These are phyloP conservation scores for Dipodomys merriami DNA, from an alignment of 2,113 vertebrate species.

Conservation along the genomic window DNA sequence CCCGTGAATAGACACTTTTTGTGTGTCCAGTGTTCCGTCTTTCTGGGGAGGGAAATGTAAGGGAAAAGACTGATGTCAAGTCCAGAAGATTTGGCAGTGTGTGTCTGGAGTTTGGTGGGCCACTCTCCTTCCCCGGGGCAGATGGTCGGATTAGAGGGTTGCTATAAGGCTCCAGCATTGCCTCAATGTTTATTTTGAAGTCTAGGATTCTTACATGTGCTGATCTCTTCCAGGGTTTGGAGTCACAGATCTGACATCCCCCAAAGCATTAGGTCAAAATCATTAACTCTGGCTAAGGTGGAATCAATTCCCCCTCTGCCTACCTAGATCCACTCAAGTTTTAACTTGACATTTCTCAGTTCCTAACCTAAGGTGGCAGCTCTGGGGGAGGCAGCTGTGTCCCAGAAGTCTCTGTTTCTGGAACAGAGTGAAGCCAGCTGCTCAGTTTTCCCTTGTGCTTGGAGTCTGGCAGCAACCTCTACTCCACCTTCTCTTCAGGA, in stretches of 20 bases:
- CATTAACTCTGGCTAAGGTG: not conserved
- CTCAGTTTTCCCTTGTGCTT: not conserved
- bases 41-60: not conserved
- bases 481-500: not conserved
- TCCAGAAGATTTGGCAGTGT: not conserved
- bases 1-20: not conserved
- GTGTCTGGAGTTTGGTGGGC: fast-evolving
- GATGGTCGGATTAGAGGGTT: no score
- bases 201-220: not conserved
- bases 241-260: not conserved
- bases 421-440: not conserved
- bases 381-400: not conserved
- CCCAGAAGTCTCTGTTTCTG: not conserved
- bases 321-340: not conserved
- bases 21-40: not conserved
- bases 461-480: fast-evolving
- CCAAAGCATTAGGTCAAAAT: constrained; percentile 1
- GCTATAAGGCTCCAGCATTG: not conserved
- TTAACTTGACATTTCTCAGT: not conserved
- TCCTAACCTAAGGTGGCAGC: not conserved
- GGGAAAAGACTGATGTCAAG: not conserved
- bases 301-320: not conserved
- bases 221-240: not conserved
- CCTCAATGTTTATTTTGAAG: not conserved
- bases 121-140: not conserved